phyloP scores from a whole-genome alignment of 2,888 invertebrate genomes.

The Lordiphosa fenestrarum region DNA sequence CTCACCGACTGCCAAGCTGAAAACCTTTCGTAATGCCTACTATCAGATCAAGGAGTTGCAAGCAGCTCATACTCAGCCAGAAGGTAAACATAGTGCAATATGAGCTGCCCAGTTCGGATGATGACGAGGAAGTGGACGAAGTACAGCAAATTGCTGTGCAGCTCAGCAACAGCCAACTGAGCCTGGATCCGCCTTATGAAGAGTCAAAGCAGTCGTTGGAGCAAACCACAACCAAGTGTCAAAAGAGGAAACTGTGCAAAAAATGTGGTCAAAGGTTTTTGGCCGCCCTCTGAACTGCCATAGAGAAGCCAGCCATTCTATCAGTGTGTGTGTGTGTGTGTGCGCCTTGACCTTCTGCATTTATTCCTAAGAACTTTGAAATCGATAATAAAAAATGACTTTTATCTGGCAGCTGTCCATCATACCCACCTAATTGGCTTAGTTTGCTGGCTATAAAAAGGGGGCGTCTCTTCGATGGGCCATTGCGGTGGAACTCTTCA shows the following conservation, averaged over 20 bases:
- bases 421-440: slow-evolving; percentile 40
- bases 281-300: slow-evolving; percentile 77
- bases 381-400: slow-evolving; percentile 15
- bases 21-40: slow-evolving; percentile 52
- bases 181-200: background rate
- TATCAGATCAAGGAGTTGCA: slow-evolving; percentile 65
- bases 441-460: slow-evolving; percentile 40
- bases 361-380: background rate
- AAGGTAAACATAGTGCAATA: slow-evolving; percentile 49
- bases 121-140: slow-evolving; percentile 20
- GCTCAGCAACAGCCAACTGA: background rate
- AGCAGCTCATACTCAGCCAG: slow-evolving; percentile 54
- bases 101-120: slow-evolving; percentile 58
- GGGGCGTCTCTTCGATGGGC: background rate
- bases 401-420: slow-evolving; percentile 39
- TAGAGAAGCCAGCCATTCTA: no score
- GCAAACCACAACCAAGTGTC: background rate
- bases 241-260: slow-evolving; percentile 39
- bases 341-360: background rate
- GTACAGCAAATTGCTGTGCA: background rate
- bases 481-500: slow-evolving; percentile 21
- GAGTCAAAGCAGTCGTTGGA: background rate
- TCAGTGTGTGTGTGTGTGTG: background rate
- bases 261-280: slow-evolving; percentile 61
- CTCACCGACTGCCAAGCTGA: slow-evolving; percentile 48